Evolutionary conservation across 2,797 vertebrate species (phyloP), one percentile per base, ranked within the genome.

Genomic region (Phrynocephalus guinanensis): DNA sequence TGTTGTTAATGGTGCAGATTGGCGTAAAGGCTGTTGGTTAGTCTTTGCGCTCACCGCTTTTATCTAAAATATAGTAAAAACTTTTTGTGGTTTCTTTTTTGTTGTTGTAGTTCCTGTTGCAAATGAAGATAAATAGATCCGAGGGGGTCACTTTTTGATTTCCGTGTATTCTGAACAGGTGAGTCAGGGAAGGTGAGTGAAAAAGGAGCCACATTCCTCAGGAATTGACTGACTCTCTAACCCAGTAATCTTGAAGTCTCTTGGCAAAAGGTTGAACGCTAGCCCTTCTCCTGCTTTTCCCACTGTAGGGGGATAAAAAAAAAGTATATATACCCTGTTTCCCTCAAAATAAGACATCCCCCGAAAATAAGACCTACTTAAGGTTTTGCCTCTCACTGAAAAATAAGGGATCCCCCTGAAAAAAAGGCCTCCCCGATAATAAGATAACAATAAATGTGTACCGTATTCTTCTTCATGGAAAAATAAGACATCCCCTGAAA

Each of bases 111-210:
- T 28, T 92, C 72, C 56, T 11, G 0, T 0, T 52, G 88, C 26
- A 79, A 11, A 48, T 44, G 78, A 0, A 0, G 1, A 5, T 3
- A 79, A 82, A 75, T 60, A 3, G 68, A 76, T 24, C 60, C 0
- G n/a, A 28, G 72, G 38, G 85, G 60, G 18, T 18, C 76, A 0
- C 20, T n/a, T 0, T 22, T 72, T 3, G 6, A 83, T 3, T 52
- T 1, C 8, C 6, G 0, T 18, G 50, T 1, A 22, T 16, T 0
- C 10, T 5, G 81, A 1, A 0, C 28, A 95, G 94, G 93, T 94
- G 87, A 91, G 92, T 90, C n/a, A 22, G 76, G 30, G 85, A 76
- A 95, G 91, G 93, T 95, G 84, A 95, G 93, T 26, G 48, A 26
- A 63, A 86, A 72, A 20, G 72, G 28, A 15, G 15, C 20, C 30